Evolutionary conservation across 2,113 vertebrate species (phyloP).

Genomic region (Melanerpes aurifrons): DNA sequence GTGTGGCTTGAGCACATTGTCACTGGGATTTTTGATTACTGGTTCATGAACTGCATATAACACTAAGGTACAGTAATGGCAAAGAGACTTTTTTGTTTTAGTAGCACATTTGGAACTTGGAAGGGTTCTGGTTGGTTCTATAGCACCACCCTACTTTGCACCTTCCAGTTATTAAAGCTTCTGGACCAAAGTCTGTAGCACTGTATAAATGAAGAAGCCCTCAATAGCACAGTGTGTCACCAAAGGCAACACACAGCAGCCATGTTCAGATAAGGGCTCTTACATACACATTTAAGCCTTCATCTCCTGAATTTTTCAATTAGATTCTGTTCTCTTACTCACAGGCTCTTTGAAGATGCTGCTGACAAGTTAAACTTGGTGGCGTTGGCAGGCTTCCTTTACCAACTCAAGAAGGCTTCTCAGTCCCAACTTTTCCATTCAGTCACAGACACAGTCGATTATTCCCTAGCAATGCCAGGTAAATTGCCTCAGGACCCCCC

Average conservation of each 20-base stretch:
- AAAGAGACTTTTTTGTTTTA: neutral
- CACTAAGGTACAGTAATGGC: neutral
- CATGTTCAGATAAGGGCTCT: neutral
- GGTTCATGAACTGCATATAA: neutral
- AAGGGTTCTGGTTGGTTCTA: neutral
- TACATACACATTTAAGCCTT: neutral
- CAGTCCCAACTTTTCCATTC: slow-evolving; percentile 95
- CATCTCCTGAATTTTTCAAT: slow-evolving; percentile 13
- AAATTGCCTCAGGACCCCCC: slow-evolving; percentile 13
- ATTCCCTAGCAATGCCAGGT: slow-evolving; percentile 96
- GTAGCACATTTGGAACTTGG: neutral
- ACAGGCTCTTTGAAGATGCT: slow-evolving; percentile 95
- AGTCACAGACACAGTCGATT: slow-evolving; percentile 90
- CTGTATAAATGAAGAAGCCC: neutral
- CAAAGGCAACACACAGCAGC: neutral
- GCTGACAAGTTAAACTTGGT: slow-evolving; percentile 90
- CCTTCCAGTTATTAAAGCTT: neutral
- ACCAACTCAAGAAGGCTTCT: slow-evolving; percentile 94
- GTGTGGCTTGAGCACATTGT: neutral
- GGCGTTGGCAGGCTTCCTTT: slow-evolving; percentile 89
- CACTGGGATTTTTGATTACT: neutral
- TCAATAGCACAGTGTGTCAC: neutral
- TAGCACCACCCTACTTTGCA: neutral
- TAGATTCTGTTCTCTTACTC: slow-evolving; percentile 30
- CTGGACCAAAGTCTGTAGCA: neutral